Conservation (phyloP, 2,888 invertebrate genomes). For the Cantharis lateralis region DNA sequence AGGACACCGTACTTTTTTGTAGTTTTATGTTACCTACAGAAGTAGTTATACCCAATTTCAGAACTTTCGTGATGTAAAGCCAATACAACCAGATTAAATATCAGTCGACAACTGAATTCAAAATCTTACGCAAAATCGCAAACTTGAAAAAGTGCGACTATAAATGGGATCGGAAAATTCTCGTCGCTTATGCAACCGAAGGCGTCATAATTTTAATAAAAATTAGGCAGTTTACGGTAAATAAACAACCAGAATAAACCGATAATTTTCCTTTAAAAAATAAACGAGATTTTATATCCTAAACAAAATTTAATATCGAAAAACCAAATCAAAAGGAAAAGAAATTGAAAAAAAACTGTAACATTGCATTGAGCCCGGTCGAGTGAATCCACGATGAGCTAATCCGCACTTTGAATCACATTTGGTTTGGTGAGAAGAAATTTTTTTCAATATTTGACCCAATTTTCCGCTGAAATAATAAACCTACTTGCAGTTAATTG, state of each 20-base stretch:
- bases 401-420: background rate
- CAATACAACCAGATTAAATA: too few relatives aligned
- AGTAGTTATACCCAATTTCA: too few relatives aligned
- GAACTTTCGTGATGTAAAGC: too few relatives aligned
- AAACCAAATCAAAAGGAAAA: background rate
- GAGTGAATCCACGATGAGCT: background rate
- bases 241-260: background rate
- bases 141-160: background rate
- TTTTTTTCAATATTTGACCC: background rate
- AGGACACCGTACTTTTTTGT: too few relatives aligned
- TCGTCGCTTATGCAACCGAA: background rate
- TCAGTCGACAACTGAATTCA: too few relatives aligned
- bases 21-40: too few relatives aligned
- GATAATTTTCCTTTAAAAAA: background rate
- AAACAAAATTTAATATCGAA: background rate
- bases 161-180: background rate
- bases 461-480: background rate
- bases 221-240: background rate
- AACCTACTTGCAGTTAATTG: background rate
- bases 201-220: background rate
- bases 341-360: background rate
- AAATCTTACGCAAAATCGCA: too few relatives aligned
- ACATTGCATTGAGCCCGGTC: background rate
- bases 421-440: background rate
- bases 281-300: background rate